phyloP scores from a whole-genome alignment of 2,888 invertebrate species.

The Pardosa pseudoannulata region DNA sequence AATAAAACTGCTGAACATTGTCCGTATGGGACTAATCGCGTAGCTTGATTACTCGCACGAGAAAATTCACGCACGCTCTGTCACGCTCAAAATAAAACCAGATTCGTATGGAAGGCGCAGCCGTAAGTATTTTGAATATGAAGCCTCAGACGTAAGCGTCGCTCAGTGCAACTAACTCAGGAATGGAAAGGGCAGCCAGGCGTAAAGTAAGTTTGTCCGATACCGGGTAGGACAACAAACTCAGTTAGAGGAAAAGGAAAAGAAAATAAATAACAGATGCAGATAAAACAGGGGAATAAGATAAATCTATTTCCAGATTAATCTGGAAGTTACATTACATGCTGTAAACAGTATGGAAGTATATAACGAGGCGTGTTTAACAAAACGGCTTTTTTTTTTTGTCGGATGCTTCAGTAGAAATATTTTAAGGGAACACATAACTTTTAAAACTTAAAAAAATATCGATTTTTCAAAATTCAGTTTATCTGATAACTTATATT shows the following conservation, averaged over 20 bases:
- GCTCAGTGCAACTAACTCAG: too few relatives aligned
- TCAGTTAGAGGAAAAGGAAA: not conserved
- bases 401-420: too few relatives aligned
- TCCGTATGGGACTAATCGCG: not conserved
- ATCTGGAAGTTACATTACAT: not conserved
- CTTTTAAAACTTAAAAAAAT: too few relatives aligned
- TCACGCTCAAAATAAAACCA: not conserved
- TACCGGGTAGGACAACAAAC: not conserved
- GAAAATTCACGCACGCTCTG: not conserved
- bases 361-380: too few relatives aligned
- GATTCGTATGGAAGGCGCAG: not conserved
- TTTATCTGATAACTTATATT: too few relatives aligned
- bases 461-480: too few relatives aligned
- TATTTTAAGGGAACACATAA: too few relatives aligned
- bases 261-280: too few relatives aligned
- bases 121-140: not conserved
- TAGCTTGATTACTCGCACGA: not conserved
- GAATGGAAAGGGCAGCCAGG: not conserved
- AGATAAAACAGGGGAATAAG: not conserved
- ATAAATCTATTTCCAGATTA: not conserved
- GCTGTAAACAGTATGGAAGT: too few relatives aligned
- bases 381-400: too few relatives aligned
- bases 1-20: not conserved
- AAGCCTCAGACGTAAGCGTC: too few relatives aligned
- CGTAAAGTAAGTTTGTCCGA: not conserved